phyloP scores from a whole-genome alignment of 2,113 vertebrate genomes.

The Cranoglanis bouderius region DNA sequence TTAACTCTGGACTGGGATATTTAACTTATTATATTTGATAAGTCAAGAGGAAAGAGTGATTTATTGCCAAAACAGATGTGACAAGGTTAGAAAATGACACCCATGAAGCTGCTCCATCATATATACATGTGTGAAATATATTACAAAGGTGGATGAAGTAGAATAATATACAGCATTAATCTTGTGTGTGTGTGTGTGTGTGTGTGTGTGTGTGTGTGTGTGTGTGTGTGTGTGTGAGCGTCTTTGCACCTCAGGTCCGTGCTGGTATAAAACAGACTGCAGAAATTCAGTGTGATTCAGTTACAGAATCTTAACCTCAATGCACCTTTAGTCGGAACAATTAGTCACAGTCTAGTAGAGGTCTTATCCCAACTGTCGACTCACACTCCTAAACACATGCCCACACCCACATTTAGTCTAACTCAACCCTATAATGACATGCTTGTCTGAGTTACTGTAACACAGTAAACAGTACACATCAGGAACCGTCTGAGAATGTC shows the following conservation, averaged over 20 bases:
- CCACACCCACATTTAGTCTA: background rate
- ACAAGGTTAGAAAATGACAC: background rate
- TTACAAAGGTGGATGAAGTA: background rate
- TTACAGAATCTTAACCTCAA: background rate
- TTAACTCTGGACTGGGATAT: background rate
- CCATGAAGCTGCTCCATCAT: background rate
- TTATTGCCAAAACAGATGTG: background rate
- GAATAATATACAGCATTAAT: background rate
- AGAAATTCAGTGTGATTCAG: slow-evolving; percentile 37
- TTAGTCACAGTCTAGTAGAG: slow-evolving; percentile 45
- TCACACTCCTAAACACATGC: slow-evolving; percentile 13
- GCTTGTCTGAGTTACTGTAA: background rate
- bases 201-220: background rate
- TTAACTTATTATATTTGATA: background rate
- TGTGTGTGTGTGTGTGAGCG: slow-evolving; percentile 21
- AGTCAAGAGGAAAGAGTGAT: background rate
- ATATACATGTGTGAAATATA: background rate
- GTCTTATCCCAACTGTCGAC: slow-evolving; percentile 17
- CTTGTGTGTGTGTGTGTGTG: slow-evolving; percentile 15
- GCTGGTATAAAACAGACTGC: background rate
- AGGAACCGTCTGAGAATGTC: background rate
- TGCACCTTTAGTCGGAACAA: slow-evolving; percentile 37
- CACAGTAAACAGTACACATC: background rate
- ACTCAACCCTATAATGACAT: background rate
- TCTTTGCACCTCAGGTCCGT: slow-evolving; percentile 63